A percentile compares a stretch with the other conserved stretches of the same genome.
phyloP scores from a whole-genome alignment of 1,140 invertebrate genomes.

The Laupala kohalensis region DNA sequence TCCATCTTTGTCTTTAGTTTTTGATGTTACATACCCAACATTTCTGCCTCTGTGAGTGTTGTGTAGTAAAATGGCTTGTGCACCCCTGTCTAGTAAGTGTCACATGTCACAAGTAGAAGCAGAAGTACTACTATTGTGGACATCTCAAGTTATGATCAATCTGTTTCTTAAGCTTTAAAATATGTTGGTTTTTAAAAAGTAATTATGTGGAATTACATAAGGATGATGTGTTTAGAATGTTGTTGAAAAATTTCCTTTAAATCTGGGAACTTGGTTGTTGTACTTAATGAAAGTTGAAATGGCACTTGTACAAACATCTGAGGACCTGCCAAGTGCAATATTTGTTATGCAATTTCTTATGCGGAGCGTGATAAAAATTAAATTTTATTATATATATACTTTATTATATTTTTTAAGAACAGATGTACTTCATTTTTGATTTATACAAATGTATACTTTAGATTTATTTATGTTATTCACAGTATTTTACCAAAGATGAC shows the following conservation, averaged over 20 bases:
- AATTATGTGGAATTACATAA: neutral
- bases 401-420: neutral
- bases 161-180: neutral
- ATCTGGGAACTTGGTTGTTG: neutral
- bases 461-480: neutral
- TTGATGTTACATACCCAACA: neutral
- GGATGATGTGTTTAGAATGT: neutral
- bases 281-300: neutral
- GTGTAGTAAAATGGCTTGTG: neutral
- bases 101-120: neutral
- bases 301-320: neutral
- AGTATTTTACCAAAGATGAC: slow-evolving; percentile 12
- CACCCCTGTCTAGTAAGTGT: neutral
- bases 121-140: neutral
- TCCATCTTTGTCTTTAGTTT: neutral
- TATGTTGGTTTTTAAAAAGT: neutral
- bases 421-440: neutral
- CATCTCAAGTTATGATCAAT: neutral
- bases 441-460: neutral
- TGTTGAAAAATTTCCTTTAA: neutral
- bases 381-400: neutral
- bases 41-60: neutral
- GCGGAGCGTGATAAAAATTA: neutral
- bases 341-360: neutral
- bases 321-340: neutral